A percentile compares a stretch with the other conserved stretches of the same genome.
Conservation (phyloP, 1,140 invertebrate genomes). For the Homalodisca vitripennis region DNA sequence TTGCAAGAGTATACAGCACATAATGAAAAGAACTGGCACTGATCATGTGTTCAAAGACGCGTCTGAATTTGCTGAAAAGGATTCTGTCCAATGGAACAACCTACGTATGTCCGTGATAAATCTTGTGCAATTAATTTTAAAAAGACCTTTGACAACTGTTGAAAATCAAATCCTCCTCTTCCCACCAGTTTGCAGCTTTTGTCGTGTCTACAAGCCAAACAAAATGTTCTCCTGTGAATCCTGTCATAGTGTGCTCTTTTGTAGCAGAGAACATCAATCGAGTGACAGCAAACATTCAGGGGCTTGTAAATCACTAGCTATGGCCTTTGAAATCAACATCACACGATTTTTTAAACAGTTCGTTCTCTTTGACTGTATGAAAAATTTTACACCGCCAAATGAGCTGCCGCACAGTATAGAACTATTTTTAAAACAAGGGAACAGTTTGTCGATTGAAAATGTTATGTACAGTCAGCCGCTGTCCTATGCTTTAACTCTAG, state of each 20-base stretch:
- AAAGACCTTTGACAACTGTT: background rate
- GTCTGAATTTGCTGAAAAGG: background rate
- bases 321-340: background rate
- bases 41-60: background rate
- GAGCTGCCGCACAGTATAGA: background rate
- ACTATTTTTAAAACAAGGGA: background rate
- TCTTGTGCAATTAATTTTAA: background rate
- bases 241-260: background rate
- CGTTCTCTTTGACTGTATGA: background rate
- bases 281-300: background rate
- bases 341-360: background rate
- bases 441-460: background rate
- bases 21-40: background rate
- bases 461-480: background rate
- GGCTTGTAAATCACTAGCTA: background rate
- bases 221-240: background rate
- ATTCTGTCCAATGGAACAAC: background rate
- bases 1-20: background rate
- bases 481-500: background rate
- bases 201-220: background rate
- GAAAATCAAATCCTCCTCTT: slow-evolving; percentile 1
- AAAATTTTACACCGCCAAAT: background rate
- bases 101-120: background rate
- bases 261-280: background rate
- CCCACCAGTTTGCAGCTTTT: background rate